Base-by-base conservation (phyloP, 2,797 vertebrate genomes). In the Helostoma temminkii region DNA sequence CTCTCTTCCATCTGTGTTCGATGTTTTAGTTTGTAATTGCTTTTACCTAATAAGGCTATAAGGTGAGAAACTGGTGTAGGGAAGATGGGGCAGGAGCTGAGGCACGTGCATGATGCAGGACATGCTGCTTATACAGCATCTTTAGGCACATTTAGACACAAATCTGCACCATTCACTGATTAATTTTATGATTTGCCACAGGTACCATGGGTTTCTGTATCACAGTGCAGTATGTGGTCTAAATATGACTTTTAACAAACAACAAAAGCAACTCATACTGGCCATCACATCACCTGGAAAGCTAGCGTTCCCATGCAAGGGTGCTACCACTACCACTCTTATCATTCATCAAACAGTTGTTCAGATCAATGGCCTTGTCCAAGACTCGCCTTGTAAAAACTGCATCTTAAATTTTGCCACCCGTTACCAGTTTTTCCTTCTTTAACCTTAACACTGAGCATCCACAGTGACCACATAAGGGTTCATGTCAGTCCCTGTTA, bases 11-110 rank as follows among this genome's bases (percentile, higher is more conserved):
- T 58, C 57, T 18, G 36, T 21, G 73, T 71, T 82, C 84, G 85
- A 87, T 89, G 88, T 89, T 88, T 80, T 78, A 45, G 24, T 90
- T 92, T 85, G 83, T 67, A 67, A 16, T 9, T 46, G 30, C 52
- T 65, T 37, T 46, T 67, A 72, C n/a, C 66, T 36, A 14, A 41
- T 7, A 18, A 34, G 45, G 41, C 56, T 14, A 73, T 75, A 75
- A 86, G 81, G 84, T 85, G 74, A 86, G 81, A 76, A 60, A 69
- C 60, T 63, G 79, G 45, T 32, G 71, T 22, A 3, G 71, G 42
- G 47, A 63, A 46, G n/a, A 52, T 22, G 30, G 60, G 71, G 66
- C 73, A 65, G 61, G 47, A 67, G n/a, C 22, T 22, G 25, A 53
- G 55, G 18, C 47, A 62, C 71, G 63, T 34, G 50, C 42, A 46